These are phyloP conservation scores for Myotis daubentonii DNA, from an alignment of 2,797 vertebrate genomes.

Conservation along the genomic window DNA sequence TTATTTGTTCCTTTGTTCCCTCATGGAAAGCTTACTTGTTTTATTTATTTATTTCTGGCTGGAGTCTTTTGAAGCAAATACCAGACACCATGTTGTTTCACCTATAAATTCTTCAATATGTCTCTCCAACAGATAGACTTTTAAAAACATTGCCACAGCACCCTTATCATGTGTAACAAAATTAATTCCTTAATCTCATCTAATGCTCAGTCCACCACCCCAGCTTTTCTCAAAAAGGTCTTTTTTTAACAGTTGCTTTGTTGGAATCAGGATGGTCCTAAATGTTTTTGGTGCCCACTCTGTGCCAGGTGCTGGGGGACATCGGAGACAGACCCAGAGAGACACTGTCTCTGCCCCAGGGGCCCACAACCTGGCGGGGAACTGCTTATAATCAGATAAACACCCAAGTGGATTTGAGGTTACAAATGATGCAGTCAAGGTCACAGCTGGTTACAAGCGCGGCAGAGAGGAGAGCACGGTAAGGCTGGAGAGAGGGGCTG, in stretches of 20 bases:
- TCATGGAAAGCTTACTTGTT: slow-evolving; percentile 27
- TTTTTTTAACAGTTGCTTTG: not conserved
- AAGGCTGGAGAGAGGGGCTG: not conserved
- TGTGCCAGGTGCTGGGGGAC: not conserved
- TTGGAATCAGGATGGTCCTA: not conserved
- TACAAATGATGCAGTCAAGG: not conserved
- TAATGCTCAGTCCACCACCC: not conserved
- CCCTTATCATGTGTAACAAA: not conserved
- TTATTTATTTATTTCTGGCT: slow-evolving; percentile 54
- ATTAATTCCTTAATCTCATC: not conserved
- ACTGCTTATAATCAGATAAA: not conserved
- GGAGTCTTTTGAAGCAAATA: slow-evolving; percentile 53
- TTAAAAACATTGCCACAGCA: not conserved
- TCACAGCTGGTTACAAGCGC: not conserved
- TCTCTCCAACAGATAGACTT: not conserved
- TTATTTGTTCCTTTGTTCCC: slow-evolving; percentile 50
- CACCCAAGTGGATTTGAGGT: not conserved
- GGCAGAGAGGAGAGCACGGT: not conserved
- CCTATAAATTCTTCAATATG: slow-evolving; percentile 21
- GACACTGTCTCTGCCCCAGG: not conserved
- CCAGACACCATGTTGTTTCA: not conserved
- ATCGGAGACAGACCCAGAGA: not conserved
- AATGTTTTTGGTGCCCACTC: not conserved
- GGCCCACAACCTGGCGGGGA: not conserved
- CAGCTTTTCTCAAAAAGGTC: not conserved